Evolutionary conservation across 1,140 invertebrate species (phyloP), one percentile per base, ranked within the genome.

Genomic region (Sinella curviseta): DNA sequence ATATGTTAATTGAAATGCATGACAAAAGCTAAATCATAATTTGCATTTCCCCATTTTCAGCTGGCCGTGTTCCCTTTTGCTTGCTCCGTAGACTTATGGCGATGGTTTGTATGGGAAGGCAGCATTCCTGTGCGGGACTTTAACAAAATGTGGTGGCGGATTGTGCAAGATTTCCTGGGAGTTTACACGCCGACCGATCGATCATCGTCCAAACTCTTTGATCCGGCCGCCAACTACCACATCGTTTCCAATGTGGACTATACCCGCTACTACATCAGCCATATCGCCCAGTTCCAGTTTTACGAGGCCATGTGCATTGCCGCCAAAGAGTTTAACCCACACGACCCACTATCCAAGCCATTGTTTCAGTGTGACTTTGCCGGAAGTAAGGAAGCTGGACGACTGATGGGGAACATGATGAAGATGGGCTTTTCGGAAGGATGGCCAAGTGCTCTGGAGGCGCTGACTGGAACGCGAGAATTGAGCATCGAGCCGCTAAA

Each of bases 131-230:
- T 83, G 24, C 76, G 85, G 0, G 65, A 86, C 16, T 88, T 87
- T 74, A 89, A 89, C 78, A n/a, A 84, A 20, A 82, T 86, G 67
- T 89, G 88, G 88, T 89, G 88, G 88, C 83, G 87, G 60, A 74
- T 88, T 1, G 85, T 87, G 83, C 78, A 82, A 31, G 82, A 85
- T 36, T 85, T 86, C 60, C 88, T 88, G 82, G 88, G 88, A 8
- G 78, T 89, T 16, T 83, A 80, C 39, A 86, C 88, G 28, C 87
- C 87, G 2, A 83, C 84, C 1, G n/a, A 70, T 33, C 65, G 65
- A 8, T 31, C 65, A 14, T 31, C 26, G 2, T 30, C 65, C 8
- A 70, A 70, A 8, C 24, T 87, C 77, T 89, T 89, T 82, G 88
- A 89, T 82, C 84, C 88, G 16, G 88, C 86, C 36, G 86, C 88